phyloP scores from a whole-genome alignment of 2,113 vertebrate species.

The Lampris incognitus region DNA sequence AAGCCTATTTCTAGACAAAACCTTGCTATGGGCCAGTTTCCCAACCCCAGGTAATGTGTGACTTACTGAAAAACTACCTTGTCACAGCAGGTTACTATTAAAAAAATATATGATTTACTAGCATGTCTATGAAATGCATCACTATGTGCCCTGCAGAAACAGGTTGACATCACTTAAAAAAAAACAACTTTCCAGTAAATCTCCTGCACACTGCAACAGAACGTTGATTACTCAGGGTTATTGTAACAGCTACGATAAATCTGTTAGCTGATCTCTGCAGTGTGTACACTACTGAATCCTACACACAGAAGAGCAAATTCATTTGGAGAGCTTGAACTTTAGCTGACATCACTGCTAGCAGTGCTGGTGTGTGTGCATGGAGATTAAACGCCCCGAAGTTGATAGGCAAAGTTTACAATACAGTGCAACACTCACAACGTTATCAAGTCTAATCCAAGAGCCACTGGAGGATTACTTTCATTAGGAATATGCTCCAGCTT shows the following conservation, averaged over 20 bases:
- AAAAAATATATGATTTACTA: background rate
- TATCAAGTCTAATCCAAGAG: constrained; percentile 58
- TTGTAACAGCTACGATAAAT: background rate
- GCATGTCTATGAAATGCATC: constrained; percentile 16
- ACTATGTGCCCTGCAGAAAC: background rate
- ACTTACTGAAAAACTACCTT: no score
- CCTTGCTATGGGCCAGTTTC: background rate
- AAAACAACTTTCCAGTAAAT: background rate
- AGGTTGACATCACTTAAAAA: background rate
- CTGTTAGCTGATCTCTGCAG: background rate
- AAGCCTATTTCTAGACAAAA: background rate
- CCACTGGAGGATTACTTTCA: constrained; percentile 61
- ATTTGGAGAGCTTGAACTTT: constrained; percentile 29
- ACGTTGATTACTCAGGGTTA: background rate
- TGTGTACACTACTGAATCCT: background rate
- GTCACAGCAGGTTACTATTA: no score
- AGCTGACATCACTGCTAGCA: constrained; percentile 40
- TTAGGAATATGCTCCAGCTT: constrained; percentile 57
- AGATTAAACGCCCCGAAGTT: constrained; percentile 39
- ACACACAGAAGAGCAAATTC: constrained; percentile 9
- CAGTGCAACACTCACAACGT: constrained; percentile 48
- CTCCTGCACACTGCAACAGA: background rate
- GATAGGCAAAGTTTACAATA: constrained; percentile 25
- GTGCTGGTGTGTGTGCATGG: constrained; percentile 40
- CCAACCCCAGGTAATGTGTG: no score